Percentiles rank a stretch among this genome's conserved stretches.
Evolutionary conservation across 2,888 invertebrate genomes (phyloP).

Genomic region (Listrodromus nycthemerus): DNA sequence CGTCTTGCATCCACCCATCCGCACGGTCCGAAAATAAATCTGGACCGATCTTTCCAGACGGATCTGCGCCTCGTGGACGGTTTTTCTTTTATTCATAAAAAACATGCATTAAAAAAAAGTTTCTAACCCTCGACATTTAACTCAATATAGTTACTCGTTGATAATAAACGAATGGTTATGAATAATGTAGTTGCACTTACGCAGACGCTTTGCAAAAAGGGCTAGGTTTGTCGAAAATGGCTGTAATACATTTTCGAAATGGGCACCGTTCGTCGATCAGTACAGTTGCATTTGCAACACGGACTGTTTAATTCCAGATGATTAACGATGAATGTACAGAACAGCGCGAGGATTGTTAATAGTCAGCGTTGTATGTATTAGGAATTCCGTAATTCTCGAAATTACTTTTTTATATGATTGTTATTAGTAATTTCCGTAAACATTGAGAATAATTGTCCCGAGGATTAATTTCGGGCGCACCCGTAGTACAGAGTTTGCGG

Average conservation of each 20-base stretch:
- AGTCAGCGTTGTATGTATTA: slow-evolving; percentile 28
- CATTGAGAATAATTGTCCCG: not conserved
- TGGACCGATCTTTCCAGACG: slow-evolving; percentile 25
- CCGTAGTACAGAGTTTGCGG: not conserved
- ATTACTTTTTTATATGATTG: not conserved
- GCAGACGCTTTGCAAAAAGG: slow-evolving; percentile 4
- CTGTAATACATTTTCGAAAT: slow-evolving; percentile 46
- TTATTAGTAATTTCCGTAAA: not conserved
- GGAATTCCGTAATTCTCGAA: not conserved
- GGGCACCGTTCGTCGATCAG: slow-evolving; percentile 40
- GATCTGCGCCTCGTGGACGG: not conserved
- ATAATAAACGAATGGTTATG: slow-evolving; percentile 11
- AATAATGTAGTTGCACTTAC: slow-evolving; percentile 7
- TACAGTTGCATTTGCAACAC: slow-evolving; percentile 10
- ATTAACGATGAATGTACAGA: slow-evolving; percentile 41
- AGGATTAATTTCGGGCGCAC: not conserved
- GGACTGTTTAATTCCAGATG: slow-evolving; percentile 33
- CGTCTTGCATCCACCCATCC: slow-evolving; percentile 1
- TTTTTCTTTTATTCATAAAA: slow-evolving; percentile 9
- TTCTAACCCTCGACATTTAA: not conserved
- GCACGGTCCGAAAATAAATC: slow-evolving; percentile 35
- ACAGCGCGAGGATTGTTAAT: slow-evolving; percentile 34
- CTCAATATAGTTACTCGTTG: not conserved
- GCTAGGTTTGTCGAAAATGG: slow-evolving; percentile 7
- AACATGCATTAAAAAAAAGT: not conserved